Conservation (phyloP, 2,797 vertebrate genomes). For the Loriculus beryllinus region DNA sequence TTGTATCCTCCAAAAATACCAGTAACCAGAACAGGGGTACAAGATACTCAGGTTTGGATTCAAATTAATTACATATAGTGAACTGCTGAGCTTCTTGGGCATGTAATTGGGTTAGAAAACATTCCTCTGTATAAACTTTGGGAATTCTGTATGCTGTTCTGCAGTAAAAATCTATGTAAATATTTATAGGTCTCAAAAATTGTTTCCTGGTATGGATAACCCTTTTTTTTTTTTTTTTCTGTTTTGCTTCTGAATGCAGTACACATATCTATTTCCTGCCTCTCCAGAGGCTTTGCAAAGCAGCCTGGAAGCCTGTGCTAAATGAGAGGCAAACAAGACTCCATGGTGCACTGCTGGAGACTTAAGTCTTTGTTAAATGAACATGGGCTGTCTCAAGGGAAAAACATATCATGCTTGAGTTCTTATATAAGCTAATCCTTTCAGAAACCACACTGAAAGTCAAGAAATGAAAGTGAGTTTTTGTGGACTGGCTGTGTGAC, state of each 20-base stretch:
- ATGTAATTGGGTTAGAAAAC: not conserved
- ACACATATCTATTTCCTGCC: not conserved
- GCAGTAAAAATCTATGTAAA: not conserved
- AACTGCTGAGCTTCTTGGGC: not conserved
- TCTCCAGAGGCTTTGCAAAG: not conserved
- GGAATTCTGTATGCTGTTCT: not conserved
- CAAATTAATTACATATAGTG: not conserved
- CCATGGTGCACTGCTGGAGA: not conserved
- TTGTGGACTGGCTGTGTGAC: no score
- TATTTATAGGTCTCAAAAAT: not conserved
- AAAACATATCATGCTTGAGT: accelerated
- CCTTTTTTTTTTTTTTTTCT: not conserved
- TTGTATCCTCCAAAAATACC: not conserved
- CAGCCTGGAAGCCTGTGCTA: not conserved
- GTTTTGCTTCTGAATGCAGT: not conserved
- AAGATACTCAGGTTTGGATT: not conserved
- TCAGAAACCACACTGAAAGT: not conserved
- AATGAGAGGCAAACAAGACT: not conserved
- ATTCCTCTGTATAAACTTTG: not conserved
- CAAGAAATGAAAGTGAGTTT: not conserved
- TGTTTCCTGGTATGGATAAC: not conserved
- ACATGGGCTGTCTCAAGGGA: not conserved
- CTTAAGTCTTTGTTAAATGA: not conserved
- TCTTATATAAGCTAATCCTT: not conserved
- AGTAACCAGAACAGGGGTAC: not conserved